Percentiles rank a stretch among this genome's conserved stretches.
phyloP scores from a whole-genome alignment of 2,888 invertebrate genomes.

The Dioctria rufipes region DNA sequence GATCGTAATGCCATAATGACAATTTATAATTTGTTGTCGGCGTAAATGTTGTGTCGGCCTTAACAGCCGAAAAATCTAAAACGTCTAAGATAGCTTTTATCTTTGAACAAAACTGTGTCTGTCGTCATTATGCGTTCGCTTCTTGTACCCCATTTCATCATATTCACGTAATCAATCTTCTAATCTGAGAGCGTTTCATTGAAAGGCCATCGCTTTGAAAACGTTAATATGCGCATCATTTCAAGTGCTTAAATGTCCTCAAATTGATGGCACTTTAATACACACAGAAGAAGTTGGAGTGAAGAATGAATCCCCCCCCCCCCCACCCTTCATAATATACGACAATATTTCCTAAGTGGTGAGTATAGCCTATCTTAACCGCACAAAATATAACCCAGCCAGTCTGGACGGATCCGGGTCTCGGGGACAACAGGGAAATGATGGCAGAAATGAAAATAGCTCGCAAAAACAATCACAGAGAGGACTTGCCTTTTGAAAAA shows the following conservation, averaged over 20 bases:
- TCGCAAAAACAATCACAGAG: slow-evolving; percentile 39
- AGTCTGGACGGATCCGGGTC: too few species aligned
- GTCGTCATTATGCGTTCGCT: too few species aligned
- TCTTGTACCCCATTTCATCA: too few species aligned
- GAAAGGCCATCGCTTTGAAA: too few species aligned
- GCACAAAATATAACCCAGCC: background rate
- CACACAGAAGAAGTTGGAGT: background rate
- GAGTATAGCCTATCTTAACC: background rate
- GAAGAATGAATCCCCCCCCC: background rate
- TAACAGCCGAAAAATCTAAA: too few species aligned
- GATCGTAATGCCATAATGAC: too few species aligned
- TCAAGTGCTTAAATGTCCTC: background rate
- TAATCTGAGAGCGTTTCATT: too few species aligned
- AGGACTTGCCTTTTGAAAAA: slow-evolving; percentile 27
- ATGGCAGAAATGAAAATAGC: background rate
- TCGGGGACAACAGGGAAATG: background rate
- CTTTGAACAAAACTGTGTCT: too few species aligned
- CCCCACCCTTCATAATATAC: background rate
- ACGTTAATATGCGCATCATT: background rate
- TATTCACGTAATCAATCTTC: too few species aligned
- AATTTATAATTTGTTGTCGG: too few species aligned
- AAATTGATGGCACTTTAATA: background rate
- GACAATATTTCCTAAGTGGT: background rate
- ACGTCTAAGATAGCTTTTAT: too few species aligned
- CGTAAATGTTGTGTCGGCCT: too few species aligned